These are phyloP conservation scores for Drosophila ambigua DNA, from an alignment of 1,140 invertebrate species.

Conservation along the genomic window DNA sequence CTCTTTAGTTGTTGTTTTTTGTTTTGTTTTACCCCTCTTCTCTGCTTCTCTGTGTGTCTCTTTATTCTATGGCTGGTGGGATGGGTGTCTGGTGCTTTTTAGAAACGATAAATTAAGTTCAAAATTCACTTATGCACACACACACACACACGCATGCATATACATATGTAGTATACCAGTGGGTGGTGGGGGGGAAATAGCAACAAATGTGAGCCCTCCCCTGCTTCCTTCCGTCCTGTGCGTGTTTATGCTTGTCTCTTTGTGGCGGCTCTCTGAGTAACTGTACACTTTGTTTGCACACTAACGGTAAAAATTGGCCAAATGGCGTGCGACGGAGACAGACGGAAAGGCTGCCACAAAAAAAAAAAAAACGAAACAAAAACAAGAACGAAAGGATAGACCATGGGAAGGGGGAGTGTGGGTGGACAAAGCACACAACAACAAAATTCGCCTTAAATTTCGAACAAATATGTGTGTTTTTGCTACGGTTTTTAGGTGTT, in stretches of 20 bases:
- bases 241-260: background rate
- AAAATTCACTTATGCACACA: conserved; percentile 23
- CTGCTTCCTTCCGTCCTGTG: conserved; percentile 8
- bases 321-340: conserved; percentile 30
- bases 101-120: conserved; percentile 48
- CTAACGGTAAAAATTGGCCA: conserved; percentile 65
- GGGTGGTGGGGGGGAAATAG: background rate
- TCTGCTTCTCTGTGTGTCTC: background rate
- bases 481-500: conserved; percentile 27
- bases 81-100: conserved; percentile 9
- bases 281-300: conserved; percentile 59
- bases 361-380: background rate
- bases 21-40: conserved; percentile 1
- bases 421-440: background rate
- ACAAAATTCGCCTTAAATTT: conserved; percentile 63
- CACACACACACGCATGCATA: background rate
- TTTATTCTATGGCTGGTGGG: background rate
- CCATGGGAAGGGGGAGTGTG: too few relatives aligned
- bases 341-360: conserved; percentile 12
- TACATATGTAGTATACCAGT: too few relatives aligned
- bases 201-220: background rate
- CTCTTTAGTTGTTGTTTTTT: background rate
- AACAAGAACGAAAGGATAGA: background rate
- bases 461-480: conserved; percentile 52
- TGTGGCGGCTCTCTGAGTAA: conserved; percentile 34